These are phyloP conservation scores for Pheosia tremula DNA, from an alignment of 2,888 invertebrate genomes.

Conservation along the genomic window DNA sequence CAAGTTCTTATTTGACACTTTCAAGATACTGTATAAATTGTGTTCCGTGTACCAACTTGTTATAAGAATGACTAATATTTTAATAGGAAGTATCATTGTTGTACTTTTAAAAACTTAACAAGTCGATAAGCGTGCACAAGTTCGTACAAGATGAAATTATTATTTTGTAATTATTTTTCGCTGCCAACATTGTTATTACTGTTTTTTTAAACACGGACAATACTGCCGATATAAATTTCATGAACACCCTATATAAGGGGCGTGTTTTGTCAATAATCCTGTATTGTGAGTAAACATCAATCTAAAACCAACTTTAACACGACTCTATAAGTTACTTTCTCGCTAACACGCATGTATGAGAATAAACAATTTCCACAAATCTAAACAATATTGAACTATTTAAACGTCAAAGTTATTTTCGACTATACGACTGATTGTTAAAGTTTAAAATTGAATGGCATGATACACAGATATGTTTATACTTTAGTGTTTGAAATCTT, in stretches of 20 bases:
- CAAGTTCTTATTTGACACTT: too few species aligned
- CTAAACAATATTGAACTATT: not conserved
- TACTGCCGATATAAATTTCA: not conserved
- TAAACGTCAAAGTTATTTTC: slow-evolving; percentile 2
- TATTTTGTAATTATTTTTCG: too few species aligned
- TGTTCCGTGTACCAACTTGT: too few species aligned
- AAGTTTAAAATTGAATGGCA: slow-evolving; percentile 16
- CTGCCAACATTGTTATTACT: too few species aligned
- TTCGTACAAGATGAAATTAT: too few species aligned
- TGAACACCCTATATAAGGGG: slow-evolving; percentile 26
- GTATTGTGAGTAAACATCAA: slow-evolving; percentile 2
- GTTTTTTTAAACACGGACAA: not conserved
- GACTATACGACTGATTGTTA: not conserved
- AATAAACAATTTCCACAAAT: not conserved
- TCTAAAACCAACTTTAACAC: slow-evolving; percentile 13
- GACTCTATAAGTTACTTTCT: not conserved
- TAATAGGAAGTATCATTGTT: too few species aligned
- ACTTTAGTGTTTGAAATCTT: not conserved
- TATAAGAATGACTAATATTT: too few species aligned
- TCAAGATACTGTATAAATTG: too few species aligned
- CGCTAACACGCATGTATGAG: not conserved
- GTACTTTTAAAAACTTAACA: too few species aligned
- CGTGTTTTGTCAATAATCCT: slow-evolving; percentile 37
- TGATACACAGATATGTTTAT: not conserved
- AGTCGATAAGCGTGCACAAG: too few species aligned